phyloP scores from a whole-genome alignment of 2,113 vertebrate species.

The Xerus inauris region DNA sequence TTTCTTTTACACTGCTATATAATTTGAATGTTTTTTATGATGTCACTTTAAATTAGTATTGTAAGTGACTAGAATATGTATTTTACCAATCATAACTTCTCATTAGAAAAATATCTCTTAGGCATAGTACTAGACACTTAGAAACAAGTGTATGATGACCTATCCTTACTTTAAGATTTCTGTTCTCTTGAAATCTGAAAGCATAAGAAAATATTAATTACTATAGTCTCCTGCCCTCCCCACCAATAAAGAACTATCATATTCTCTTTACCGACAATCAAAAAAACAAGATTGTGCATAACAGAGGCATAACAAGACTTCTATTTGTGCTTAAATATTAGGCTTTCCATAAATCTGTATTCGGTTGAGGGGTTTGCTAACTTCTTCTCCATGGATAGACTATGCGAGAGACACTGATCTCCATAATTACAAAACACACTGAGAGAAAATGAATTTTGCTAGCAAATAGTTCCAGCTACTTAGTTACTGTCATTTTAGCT shows the following conservation, averaged over 20 bases:
- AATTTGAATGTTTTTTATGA: conserved; percentile 27
- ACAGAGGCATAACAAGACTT: not conserved
- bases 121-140: not conserved
- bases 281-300: conserved; percentile 25
- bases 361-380: not conserved
- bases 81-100: conserved; percentile 8
- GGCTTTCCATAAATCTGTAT: conserved; percentile 23
- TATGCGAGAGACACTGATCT: not conserved
- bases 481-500: not conserved
- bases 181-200: conserved; percentile 44
- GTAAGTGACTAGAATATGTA: not conserved
- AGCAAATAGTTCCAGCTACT: not conserved
- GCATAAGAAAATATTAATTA: conserved; percentile 14
- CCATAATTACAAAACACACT: conserved; percentile 9
- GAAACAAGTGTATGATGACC: not conserved
- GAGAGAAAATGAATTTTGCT: conserved; percentile 29
- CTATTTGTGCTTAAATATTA: conserved; percentile 5
- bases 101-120: conserved; percentile 38
- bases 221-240: not conserved
- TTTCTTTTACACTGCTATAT: not conserved
- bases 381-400: not conserved
- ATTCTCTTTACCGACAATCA: not conserved
- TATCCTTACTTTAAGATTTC: conserved; percentile 28
- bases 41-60: conserved; percentile 9
- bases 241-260: not conserved